Conservation (phyloP, 2,888 invertebrate genomes). For the Esperia sulphurella region DNA sequence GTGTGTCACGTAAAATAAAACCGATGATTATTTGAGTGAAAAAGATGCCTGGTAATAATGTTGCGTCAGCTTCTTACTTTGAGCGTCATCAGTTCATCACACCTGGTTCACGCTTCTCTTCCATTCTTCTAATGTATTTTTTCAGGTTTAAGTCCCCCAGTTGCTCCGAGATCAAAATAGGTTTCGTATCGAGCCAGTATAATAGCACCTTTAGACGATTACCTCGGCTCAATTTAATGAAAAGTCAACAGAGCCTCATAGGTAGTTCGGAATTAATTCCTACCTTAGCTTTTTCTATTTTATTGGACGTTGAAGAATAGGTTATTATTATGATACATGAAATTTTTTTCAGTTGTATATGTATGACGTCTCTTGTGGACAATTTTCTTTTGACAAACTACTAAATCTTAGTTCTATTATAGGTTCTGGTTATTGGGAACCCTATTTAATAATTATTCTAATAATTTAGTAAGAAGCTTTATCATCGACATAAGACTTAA, state of each 20-base stretch:
- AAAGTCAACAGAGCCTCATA: conserved; percentile 46
- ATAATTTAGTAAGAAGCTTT: too few relatives aligned
- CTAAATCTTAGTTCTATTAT: conserved; percentile 11
- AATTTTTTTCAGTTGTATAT: conserved; percentile 26
- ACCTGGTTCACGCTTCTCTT: too few relatives aligned
- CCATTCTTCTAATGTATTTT: too few relatives aligned
- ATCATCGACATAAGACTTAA: too few relatives aligned
- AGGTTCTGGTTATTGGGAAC: conserved; percentile 1
- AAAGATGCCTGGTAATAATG: too few relatives aligned
- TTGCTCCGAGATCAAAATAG: neutral
- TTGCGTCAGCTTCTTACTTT: too few relatives aligned
- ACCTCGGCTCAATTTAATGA: conserved; percentile 34
- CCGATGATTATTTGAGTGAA: too few relatives aligned
- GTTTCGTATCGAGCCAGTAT: conserved; percentile 1
- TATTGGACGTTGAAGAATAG: conserved; percentile 42
- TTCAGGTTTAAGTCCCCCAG: too few relatives aligned
- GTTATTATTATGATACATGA: conserved; percentile 48
- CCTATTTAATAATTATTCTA: neutral
- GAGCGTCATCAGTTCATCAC: too few relatives aligned
- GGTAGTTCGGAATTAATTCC: conserved; percentile 22
- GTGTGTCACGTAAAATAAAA: too few relatives aligned
- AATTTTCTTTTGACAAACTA: conserved; percentile 35
- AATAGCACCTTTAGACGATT: conserved; percentile 29
- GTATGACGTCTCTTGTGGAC: conserved; percentile 26
- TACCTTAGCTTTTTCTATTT: conserved; percentile 22